Conservation (phyloP, 2,113 vertebrate genomes). For the Megaceryle maxima region DNA sequence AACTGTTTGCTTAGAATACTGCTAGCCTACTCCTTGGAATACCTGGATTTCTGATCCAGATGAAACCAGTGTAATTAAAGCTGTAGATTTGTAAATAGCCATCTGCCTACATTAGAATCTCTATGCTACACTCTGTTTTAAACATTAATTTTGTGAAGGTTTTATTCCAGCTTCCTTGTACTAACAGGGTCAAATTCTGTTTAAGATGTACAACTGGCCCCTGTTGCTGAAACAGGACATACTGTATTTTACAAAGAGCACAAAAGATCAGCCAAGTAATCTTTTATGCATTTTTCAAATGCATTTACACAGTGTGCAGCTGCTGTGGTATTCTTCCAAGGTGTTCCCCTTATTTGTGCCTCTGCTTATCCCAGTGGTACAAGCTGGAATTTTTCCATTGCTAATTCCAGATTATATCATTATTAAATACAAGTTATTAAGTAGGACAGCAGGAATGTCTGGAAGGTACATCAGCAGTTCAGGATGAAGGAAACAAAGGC, state of each 20-base stretch:
- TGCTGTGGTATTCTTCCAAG: constrained; percentile 34
- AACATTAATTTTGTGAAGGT: background rate
- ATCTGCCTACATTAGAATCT: background rate
- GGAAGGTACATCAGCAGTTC: background rate
- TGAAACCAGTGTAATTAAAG: background rate
- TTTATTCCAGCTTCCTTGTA: constrained; percentile 17
- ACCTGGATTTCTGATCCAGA: background rate
- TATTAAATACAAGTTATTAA: background rate
- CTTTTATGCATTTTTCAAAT: constrained; percentile 26
- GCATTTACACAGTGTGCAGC: constrained; percentile 3
- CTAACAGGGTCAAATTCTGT: background rate
- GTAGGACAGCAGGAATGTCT: background rate
- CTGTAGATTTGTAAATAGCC: background rate
- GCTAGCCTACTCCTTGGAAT: background rate
- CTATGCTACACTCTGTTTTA: background rate
- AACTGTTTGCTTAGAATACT: background rate
- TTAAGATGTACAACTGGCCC: background rate
- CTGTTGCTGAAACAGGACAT: constrained; percentile 10
- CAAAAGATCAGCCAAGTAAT: constrained; percentile 20
- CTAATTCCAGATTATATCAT: constrained; percentile 2
- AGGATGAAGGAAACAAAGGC: background rate
- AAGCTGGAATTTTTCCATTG: constrained; percentile 8
- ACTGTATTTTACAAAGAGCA: constrained; percentile 8
- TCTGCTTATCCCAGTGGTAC: background rate
- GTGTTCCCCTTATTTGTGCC: constrained; percentile 33